Base-by-base conservation (phyloP, 2,113 vertebrate species). In the Ageneiosus marmoratus region DNA sequence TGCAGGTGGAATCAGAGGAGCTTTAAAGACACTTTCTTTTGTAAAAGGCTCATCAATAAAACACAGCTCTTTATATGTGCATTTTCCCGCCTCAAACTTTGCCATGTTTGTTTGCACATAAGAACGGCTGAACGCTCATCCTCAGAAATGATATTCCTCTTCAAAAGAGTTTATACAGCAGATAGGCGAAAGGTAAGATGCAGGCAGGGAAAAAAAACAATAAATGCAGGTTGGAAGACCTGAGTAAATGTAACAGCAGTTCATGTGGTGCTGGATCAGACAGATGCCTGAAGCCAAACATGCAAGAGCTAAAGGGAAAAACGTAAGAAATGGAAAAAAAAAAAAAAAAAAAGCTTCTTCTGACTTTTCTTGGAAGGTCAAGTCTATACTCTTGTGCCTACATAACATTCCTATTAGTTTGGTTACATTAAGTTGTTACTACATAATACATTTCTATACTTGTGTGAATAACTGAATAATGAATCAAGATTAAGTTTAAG, bases 31-130 rank as follows among this genome's bases (percentile, higher is more conserved):
- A 34, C 46, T 34, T 50, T 41, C 89, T 48, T 76, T 76, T 55
- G 32, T 62, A 48, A 86, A 81, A 81, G 56, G 82, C 92, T 94
- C 93, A 94, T 94, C 92, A 94, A 94, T 94, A 94, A 94, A 94
- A 94, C 92, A 94, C 90, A 90, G 86, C 87, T 92, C 87, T 93
- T 92, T 92, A 91, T 92, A 92, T 92, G 91, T 92, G 92, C 89
- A 91, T 91, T 93, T 90, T 89, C 72, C 62, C 84, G 72, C 32
- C 72, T 74, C 27, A 13, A 91, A 93, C 92, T 91, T 91, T 92
- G 86, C 90, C 90, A 89, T 91, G 91, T 93, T 95, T 93, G 91
- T 93, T 93, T 91, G 91, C 90, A 92, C 90, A 83, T 60, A 67
- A 81, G 80, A 82, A 85, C 85, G 74, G 69, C 81, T 77, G 87